phyloP scores from a whole-genome alignment of 2,797 vertebrate species.

The Pseudocheirus occidentalis region DNA sequence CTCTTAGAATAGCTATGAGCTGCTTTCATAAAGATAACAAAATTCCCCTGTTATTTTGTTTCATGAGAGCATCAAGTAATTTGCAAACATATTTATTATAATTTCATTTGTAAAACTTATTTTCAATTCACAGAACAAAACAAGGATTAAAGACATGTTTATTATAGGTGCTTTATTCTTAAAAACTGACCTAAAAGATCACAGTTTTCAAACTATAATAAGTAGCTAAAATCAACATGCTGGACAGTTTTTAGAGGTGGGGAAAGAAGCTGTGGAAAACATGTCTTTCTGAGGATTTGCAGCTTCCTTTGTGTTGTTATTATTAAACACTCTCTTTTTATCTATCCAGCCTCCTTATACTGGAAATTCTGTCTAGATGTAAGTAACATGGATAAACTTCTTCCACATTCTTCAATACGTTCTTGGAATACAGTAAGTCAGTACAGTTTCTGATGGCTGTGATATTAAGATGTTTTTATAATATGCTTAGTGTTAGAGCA shows the following conservation, averaged over 20 bases:
- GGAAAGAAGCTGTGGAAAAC: constrained; percentile 9
- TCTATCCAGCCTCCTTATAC: constrained; percentile 90
- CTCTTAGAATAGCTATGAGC: background rate
- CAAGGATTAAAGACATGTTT: background rate
- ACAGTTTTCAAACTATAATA: constrained; percentile 9
- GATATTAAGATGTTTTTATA: background rate
- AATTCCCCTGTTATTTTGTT: constrained; percentile 33
- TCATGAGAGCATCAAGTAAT: background rate
- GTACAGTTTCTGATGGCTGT: background rate
- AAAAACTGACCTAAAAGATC: background rate
- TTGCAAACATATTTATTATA: constrained; percentile 6
- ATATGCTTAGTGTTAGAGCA: background rate
- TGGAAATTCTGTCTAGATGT: constrained; percentile 89
- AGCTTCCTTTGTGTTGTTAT: constrained; percentile 8
- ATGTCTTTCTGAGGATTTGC: constrained; percentile 35
- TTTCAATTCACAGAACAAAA: constrained; percentile 49
- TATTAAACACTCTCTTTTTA: constrained; percentile 47
- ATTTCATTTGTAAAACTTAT: background rate
- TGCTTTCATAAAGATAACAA: background rate
- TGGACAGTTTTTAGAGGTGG: constrained; percentile 28
- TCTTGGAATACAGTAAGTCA: constrained; percentile 85
- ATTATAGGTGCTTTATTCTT: background rate
- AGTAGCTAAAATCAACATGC: constrained; percentile 33
- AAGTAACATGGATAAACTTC: constrained; percentile 89
- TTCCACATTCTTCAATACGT: constrained; percentile 92